Percentiles rank a stretch among this genome's conserved stretches.
These are phyloP conservation scores for Crotophaga sulcirostris DNA, from an alignment of 2,113 vertebrate species.

Conservation along the genomic window DNA sequence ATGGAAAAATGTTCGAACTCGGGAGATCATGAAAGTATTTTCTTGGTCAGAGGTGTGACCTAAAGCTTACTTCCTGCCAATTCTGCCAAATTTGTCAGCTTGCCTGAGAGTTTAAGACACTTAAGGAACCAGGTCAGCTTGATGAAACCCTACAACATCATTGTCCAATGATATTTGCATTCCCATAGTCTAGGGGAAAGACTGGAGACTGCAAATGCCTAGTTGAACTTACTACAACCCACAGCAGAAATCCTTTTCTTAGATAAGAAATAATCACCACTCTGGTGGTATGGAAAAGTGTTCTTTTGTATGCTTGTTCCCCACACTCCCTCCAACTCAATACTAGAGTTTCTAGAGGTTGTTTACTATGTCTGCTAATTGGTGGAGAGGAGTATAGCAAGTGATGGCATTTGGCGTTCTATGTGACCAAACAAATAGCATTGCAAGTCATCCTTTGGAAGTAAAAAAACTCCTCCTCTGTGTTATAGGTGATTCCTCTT, in stretches of 20 bases:
- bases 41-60: not conserved
- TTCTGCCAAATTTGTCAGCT: not conserved
- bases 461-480: not conserved
- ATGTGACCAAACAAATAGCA: not conserved
- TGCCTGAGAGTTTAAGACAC: not conserved
- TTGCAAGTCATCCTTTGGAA: not conserved
- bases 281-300: fast-evolving
- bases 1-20: not conserved
- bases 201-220: not conserved
- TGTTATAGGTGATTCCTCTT: not conserved
- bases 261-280: not conserved
- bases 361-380: not conserved
- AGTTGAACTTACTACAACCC: not conserved
- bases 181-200: not conserved
- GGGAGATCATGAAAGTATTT: not conserved
- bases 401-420: not conserved
- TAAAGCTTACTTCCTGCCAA: not conserved
- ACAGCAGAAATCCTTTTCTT: not conserved
- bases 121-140: not conserved
- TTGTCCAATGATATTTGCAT: not conserved
- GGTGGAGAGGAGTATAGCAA: not conserved
- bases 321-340: too few species aligned
- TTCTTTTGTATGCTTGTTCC: not conserved
- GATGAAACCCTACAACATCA: not conserved
- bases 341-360: not conserved